These are phyloP conservation scores for Heliconius nattereri DNA, from an alignment of 1,140 invertebrate species.

Conservation along the genomic window DNA sequence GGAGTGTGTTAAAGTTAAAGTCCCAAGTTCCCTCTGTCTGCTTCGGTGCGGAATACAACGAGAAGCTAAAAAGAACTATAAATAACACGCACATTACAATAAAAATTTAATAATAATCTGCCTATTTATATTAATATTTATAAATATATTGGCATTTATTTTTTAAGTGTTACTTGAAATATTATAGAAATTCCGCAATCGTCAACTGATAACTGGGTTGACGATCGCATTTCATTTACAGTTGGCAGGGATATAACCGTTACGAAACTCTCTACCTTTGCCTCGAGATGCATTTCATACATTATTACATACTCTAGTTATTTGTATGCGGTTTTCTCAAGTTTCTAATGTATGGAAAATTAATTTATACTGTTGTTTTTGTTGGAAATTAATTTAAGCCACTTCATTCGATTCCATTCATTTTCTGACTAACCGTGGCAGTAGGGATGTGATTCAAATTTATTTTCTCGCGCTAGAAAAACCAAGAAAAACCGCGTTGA, in stretches of 20 bases:
- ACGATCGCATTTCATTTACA: constrained; percentile 37
- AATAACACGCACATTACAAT: too few relatives aligned
- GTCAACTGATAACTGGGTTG: constrained; percentile 32
- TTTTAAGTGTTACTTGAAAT: neutral
- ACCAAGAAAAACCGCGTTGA: neutral
- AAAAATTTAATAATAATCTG: neutral
- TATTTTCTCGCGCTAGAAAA: neutral
- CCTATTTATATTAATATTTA: neutral
- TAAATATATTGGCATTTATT: neutral
- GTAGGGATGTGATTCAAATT: neutral
- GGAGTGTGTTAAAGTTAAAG: neutral
- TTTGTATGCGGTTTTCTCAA: constrained; percentile 20
- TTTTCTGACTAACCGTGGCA: neutral
- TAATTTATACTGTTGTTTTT: neutral
- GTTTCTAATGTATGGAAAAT: neutral
- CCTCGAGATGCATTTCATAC: constrained; percentile 30
- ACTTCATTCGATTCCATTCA: too few relatives aligned
- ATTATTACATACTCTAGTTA: constrained; percentile 27
- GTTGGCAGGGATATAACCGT: constrained; percentile 29
- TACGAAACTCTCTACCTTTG: constrained; percentile 32
- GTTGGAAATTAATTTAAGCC: neutral
- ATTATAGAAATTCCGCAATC: constrained; percentile 7
- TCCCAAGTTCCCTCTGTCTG: too few relatives aligned
- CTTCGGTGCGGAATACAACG: neutral
- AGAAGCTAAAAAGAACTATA: too few relatives aligned